phyloP scores from a whole-genome alignment of 2,113 vertebrate species.

The Lophius piscatorius region DNA sequence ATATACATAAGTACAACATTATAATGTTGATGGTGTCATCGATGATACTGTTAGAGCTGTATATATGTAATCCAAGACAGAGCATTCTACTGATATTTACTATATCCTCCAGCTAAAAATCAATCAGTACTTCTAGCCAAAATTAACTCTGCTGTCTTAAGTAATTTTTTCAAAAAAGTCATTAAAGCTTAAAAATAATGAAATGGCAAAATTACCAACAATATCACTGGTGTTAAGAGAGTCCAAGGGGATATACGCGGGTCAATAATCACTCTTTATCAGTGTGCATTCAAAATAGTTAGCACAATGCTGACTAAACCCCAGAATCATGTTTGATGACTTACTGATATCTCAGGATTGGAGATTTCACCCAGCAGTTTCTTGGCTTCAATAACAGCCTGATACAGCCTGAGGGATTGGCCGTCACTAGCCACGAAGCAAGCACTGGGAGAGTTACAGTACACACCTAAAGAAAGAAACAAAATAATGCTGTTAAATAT shows the following conservation, averaged over 20 bases:
- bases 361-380: constrained; percentile 95
- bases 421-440: constrained; percentile 98
- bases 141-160: not conserved
- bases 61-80: too few species aligned
- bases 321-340: constrained; percentile 52
- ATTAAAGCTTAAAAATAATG: too few species aligned
- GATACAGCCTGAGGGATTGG: constrained; percentile 91
- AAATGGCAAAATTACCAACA: too few species aligned
- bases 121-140: not conserved
- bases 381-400: constrained; percentile 97
- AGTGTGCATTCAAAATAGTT: not conserved
- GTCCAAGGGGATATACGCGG: too few species aligned
- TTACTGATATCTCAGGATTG: constrained; percentile 96
- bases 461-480: constrained; percentile 81
- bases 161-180: too few species aligned
- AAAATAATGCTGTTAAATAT: not conserved
- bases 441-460: constrained; percentile 97
- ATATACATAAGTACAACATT: not conserved
- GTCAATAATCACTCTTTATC: not conserved
- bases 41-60: too few species aligned
- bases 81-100: too few species aligned
- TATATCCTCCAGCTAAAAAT: too few species aligned
- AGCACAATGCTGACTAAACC: not conserved
- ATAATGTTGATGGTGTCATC: too few species aligned
- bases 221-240: not conserved